Percentiles rank a stretch among this genome's conserved stretches.
Conservation (phyloP, 1,140 invertebrate genomes). For the Archivesica marissinica region DNA sequence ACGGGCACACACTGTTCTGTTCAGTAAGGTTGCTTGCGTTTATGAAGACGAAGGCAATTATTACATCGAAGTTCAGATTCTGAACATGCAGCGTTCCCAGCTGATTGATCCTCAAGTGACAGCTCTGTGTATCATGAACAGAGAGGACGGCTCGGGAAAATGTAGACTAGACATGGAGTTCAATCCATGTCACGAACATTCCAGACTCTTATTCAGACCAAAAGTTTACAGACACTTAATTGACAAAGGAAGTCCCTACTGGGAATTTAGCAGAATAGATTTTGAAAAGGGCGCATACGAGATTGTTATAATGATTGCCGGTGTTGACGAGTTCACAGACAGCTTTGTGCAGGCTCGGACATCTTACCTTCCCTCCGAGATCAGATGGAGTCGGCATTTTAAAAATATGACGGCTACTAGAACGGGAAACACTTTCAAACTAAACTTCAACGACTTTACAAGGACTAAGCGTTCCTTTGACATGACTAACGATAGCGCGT, state of each 20-base stretch:
- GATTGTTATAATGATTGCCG: constrained; percentile 97
- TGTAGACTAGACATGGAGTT: constrained; percentile 80
- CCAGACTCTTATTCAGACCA: constrained; percentile 97
- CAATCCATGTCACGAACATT: constrained; percentile 91
- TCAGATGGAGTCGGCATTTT: constrained; percentile 85
- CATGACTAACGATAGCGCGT: constrained; percentile 50
- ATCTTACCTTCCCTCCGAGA: constrained; percentile 85
- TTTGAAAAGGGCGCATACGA: constrained; percentile 95
- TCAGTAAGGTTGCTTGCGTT: constrained; percentile 78
- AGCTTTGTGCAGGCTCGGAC: constrained; percentile 83
- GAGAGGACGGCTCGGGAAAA: constrained; percentile 65
- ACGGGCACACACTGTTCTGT: constrained; percentile 76
- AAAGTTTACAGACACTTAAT: constrained; percentile 91
- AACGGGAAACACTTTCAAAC: constrained; percentile 9
- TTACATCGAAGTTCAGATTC: constrained; percentile 86
- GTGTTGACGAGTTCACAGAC: constrained; percentile 84
- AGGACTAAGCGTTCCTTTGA: neutral
- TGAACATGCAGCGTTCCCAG: constrained; percentile 80
- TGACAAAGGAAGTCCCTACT: constrained; percentile 93
- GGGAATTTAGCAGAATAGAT: constrained; percentile 93
- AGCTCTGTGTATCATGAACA: constrained; percentile 92
- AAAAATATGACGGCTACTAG: constrained; percentile 46
- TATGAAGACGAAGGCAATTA: constrained; percentile 89
- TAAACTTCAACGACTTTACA: constrained; percentile 57
- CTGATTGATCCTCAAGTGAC: constrained; percentile 87